Percentiles rank a stretch among this genome's conserved stretches.
phyloP scores from a whole-genome alignment of 2,797 vertebrate genomes.

The Pipistrellus pygmaeus region DNA sequence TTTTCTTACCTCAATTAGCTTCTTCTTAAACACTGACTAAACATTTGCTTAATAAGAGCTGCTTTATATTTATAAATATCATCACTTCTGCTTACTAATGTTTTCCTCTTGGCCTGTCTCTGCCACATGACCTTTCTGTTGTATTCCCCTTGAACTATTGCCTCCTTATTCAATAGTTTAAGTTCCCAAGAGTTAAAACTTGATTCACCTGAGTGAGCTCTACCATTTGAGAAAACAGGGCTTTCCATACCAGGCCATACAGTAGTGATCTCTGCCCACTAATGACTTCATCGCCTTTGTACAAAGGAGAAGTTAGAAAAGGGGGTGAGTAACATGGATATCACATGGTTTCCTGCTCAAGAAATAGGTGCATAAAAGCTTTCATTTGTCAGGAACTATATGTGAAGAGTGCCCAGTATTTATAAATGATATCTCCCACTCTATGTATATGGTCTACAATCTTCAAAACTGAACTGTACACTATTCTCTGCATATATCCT shows the following conservation, averaged over 20 bases:
- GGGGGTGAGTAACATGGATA: neutral
- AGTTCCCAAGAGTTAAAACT: neutral
- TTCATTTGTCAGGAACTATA: neutral
- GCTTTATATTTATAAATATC: neutral
- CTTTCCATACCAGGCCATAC: neutral
- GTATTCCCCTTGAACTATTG: neutral
- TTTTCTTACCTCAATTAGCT: neutral
- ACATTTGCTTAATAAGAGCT: neutral
- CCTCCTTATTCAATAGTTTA: neutral
- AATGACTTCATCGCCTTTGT: neutral
- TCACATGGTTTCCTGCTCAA: neutral
- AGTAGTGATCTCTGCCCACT: neutral
- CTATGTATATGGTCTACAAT: neutral
- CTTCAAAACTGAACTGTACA: neutral
- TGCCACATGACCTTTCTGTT: neutral
- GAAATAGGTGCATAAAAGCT: neutral
- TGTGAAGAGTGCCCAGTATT: neutral
- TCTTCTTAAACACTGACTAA: neutral
- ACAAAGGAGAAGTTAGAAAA: slow-evolving; percentile 11
- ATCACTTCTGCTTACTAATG: neutral
- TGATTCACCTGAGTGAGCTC: neutral
- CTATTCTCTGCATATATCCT: neutral
- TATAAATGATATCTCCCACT: neutral
- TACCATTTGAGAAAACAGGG: neutral
- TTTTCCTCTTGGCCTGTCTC: neutral